Evolutionary conservation across 2,113 vertebrate genomes (phyloP).

Genomic region (Oenanthe oenanthe): DNA sequence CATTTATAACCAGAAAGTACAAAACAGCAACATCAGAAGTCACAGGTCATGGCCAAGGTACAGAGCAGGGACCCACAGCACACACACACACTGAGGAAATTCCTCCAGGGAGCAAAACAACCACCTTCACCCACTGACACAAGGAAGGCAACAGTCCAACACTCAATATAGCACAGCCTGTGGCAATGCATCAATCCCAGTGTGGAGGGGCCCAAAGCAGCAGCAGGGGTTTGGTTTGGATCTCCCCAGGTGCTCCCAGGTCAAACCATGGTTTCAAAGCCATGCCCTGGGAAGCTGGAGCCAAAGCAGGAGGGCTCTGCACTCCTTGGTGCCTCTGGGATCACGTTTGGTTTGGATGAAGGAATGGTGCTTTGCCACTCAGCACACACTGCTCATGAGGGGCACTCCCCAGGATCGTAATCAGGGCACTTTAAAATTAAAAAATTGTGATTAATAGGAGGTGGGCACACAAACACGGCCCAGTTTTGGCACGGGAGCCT

Average conservation of each 20-base stretch:
- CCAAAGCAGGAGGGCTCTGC: not conserved
- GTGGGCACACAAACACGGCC: not conserved
- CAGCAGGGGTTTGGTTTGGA: not conserved
- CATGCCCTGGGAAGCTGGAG: not conserved
- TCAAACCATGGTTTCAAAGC: not conserved
- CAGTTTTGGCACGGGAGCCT: not conserved
- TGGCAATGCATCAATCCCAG: fast-evolving
- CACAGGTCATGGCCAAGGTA: not conserved
- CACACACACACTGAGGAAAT: not conserved
- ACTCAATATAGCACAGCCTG: not conserved
- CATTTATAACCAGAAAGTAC: not conserved
- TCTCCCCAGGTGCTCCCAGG: not conserved
- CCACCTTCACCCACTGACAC: not conserved
- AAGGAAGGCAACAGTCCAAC: not conserved
- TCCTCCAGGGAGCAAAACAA: not conserved
- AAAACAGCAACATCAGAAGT: not conserved
- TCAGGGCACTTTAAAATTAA: not conserved
- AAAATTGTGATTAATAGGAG: not conserved
- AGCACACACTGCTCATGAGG: not conserved
- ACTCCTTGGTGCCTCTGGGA: not conserved
- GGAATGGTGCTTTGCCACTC: not conserved
- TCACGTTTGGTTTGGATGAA: not conserved
- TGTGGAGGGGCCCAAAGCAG: not conserved
- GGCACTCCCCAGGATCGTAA: not conserved
- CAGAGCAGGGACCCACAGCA: not conserved